Conservation (phyloP, 1,140 invertebrate species). For the Bathynomus jamesi region DNA sequence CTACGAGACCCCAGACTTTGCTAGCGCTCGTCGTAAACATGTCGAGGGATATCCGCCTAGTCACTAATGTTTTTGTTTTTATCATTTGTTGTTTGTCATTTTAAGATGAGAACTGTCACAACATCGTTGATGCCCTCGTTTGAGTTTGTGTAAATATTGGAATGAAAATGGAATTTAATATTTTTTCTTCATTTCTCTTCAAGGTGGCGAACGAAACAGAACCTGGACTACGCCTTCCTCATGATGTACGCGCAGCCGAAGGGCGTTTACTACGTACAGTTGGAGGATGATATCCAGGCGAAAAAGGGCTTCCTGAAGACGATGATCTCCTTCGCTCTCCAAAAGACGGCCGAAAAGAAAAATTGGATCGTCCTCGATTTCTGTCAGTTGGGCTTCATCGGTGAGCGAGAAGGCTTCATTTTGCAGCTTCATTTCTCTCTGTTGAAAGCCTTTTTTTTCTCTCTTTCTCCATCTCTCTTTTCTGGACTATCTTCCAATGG, state of each 20-base stretch:
- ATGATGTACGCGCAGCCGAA: constrained; percentile 84
- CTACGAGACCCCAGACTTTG: too few species aligned
- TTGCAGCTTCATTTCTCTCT: background rate
- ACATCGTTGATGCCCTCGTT: too few species aligned
- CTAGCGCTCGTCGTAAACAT: too few species aligned
- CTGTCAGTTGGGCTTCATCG: constrained; percentile 86
- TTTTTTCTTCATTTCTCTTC: background rate
- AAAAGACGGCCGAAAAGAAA: constrained; percentile 62
- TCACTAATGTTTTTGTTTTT: too few species aligned
- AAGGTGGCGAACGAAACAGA: constrained; percentile 93
- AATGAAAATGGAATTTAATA: too few species aligned
- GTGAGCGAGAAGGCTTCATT: constrained; percentile 50
- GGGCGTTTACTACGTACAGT: constrained; percentile 55
- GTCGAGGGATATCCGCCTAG: too few species aligned
- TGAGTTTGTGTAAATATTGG: too few species aligned
- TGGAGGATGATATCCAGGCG: constrained; percentile 92
- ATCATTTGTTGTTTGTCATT: too few species aligned
- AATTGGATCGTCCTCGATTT: constrained; percentile 92
- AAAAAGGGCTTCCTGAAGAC: constrained; percentile 55
- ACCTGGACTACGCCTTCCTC: constrained; percentile 88
- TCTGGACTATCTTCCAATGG: too few species aligned
- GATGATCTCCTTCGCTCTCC: constrained; percentile 82
- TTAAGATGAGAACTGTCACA: too few species aligned
- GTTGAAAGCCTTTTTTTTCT: too few species aligned
- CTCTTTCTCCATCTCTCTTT: too few species aligned